Evolutionary conservation across 2,113 vertebrate species (phyloP).

Genomic region (Brachypodius melanocephalos): DNA sequence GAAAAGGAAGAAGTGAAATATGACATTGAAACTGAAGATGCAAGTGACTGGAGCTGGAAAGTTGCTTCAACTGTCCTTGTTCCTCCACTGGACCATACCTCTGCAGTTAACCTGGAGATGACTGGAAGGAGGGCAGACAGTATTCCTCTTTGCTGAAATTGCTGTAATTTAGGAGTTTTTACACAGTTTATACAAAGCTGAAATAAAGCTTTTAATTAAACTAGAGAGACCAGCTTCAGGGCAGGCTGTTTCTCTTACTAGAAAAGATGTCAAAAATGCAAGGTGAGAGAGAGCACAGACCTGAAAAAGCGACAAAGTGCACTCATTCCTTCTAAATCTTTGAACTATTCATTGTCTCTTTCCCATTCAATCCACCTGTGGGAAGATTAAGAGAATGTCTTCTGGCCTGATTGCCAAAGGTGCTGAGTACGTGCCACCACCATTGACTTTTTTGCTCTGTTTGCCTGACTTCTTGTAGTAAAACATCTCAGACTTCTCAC

Average conservation of each 20-base stretch:
- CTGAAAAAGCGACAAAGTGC: not conserved
- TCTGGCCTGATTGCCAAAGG: not conserved
- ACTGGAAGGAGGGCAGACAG: not conserved
- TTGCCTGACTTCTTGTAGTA: not conserved
- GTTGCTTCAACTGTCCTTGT: not conserved
- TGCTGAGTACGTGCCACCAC: not conserved
- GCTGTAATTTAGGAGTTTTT: not conserved
- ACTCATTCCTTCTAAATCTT: not conserved
- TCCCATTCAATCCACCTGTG: not conserved
- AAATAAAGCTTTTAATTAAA: slow-evolving; percentile 39
- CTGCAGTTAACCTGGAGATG: not conserved
- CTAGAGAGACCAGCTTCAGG: not conserved
- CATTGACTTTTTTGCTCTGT: not conserved
- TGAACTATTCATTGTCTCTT: not conserved
- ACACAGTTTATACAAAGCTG: not conserved
- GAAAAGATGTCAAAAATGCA: not conserved
- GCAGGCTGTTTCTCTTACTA: not conserved
- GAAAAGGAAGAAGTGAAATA: not conserved
- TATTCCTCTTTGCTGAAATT: not conserved
- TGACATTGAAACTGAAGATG: not conserved
- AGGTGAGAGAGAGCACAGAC: not conserved
- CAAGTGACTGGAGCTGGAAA: not conserved
- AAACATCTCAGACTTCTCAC: not conserved
- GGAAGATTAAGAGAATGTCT: not conserved
- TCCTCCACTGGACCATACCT: not conserved